Evolutionary conservation across 2,888 invertebrate species (phyloP), one percentile per base, ranked within the genome.

Genomic region (Epistrophe grossulariae): DNA sequence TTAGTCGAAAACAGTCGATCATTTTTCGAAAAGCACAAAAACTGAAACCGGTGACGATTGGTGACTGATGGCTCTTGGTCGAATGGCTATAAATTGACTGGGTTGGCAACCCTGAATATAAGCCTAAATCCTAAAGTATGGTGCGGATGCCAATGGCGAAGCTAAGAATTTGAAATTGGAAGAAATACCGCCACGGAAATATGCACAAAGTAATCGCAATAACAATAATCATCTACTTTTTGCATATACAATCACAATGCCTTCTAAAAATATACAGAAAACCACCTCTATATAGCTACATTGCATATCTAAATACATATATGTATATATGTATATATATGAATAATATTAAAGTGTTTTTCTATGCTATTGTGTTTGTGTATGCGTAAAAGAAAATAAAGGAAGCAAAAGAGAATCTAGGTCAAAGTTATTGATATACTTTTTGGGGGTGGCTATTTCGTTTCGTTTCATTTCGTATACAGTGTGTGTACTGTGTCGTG

Each of bases 351-450:
- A 55, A 55, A 35, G 31, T 66, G 35, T 40, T 31, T 72, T 48
- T 50, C 1, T 17, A 7, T 7, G 55, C 28, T 31, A 45, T 28
- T 50, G 72, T 72, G n/a, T 48, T 28, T 24, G 72, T 72, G 17
- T 62, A n/a, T 57, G 57, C 35, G 74, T 74, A 57, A n/a, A 70
- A 28, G 11, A 50, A 62, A 38, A 43, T 57, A 35, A 59, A 60
- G 28, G 17, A 55, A 40, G 15, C 11, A 28, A n/a, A 55, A 0
- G 0, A n/a, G 43, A 84, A 84, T 80, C 80, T 84, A 84, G 84
- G 84, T 84, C 84, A 84, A 80, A 84, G 84, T 72, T 84, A 84
- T 84, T 84, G 84, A 84, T 84, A 84, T 80, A 72, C 84, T 77
- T 80, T 76, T 80, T 48, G 70, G 60, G 9, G 35, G 35, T 7